Base-by-base conservation (phyloP, 2,113 vertebrate species). In the Cacatua alba region DNA sequence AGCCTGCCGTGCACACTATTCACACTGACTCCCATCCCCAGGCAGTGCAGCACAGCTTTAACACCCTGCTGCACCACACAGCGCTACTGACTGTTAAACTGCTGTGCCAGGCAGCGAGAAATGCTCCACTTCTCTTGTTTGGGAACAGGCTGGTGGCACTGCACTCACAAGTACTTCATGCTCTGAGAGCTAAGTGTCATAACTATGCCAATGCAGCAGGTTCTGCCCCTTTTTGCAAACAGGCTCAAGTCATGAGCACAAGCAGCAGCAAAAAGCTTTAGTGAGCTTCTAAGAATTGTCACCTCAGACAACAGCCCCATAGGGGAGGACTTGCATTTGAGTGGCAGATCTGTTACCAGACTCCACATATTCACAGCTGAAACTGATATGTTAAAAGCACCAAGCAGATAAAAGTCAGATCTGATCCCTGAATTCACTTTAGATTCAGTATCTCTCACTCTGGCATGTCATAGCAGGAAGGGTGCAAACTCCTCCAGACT, bases 61-160 rank as follows among this genome's bases (percentile, higher is more conserved):
- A 52, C n/a, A 17, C 1, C 0, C 70, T 80, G 62, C 29, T 0
- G 0, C 21, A 7, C 10, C 11, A 1, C 1, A 6, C 10, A 1
- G 26, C 4, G 0, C 52, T 15, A 3, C 1, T 0, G 48, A 21
- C 46, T 28, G 37, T 7, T 11, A 11, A 13, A 33, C 33, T 33
- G 57, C 68, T 1, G 3, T 4, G 62, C 7, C 37, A 57, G 86
- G 69, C 74, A 7, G 13, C 0, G 43, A 80, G 53, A 37, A 43
- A 15, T 2, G 6, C 18, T 49, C 69, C 13, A 25, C 80, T 77
- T 17, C 3, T 52, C 41, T 44, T 80, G 9, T 2, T 23, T 7
- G 9, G 86, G 39, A 88, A 33, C 71, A 52, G 19, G 70, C 62
- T 63, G 79, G 21, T 13, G 57, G 13, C 57, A 0, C 2, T 39